Evolutionary conservation across 2,797 vertebrate genomes (phyloP).

Genomic region (Mareca strepera): DNA sequence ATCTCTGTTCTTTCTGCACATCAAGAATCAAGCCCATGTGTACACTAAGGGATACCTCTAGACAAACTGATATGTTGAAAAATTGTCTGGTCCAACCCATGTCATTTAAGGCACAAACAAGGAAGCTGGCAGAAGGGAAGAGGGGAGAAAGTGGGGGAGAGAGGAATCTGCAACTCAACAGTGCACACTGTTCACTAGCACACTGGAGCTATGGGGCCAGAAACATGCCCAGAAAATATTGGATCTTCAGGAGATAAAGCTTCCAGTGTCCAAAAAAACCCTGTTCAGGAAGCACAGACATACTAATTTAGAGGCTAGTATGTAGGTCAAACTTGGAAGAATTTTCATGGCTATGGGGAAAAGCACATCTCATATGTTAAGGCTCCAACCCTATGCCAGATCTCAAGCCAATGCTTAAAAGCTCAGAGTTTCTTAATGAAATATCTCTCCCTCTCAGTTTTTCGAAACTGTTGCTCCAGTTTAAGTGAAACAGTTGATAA

Average conservation of each 20-base stretch:
- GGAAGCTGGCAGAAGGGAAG: neutral
- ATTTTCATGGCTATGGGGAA: neutral
- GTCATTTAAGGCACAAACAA: neutral
- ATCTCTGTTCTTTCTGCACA: neutral
- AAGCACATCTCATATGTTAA: neutral
- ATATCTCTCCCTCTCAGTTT: neutral
- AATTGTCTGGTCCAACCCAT: neutral
- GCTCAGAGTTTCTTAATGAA: neutral
- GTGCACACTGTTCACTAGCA: neutral
- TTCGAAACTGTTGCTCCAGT: neutral
- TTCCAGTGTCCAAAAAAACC: neutral
- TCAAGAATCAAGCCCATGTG: neutral
- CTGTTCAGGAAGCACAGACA: neutral
- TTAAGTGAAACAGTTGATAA: neutral
- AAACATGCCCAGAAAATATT: neutral
- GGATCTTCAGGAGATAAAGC: neutral
- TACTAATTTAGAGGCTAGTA: neutral
- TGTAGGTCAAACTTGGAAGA: neutral
- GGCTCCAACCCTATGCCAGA: accelerated
- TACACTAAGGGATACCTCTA: neutral
- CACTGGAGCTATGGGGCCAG: neutral
- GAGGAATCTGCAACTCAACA: neutral
- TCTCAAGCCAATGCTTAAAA: neutral
- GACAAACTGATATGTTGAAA: neutral
- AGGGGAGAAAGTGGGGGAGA: neutral